Evolutionary conservation across 2,113 vertebrate species (phyloP).

Genomic region (Cynopterus brachyotis): DNA sequence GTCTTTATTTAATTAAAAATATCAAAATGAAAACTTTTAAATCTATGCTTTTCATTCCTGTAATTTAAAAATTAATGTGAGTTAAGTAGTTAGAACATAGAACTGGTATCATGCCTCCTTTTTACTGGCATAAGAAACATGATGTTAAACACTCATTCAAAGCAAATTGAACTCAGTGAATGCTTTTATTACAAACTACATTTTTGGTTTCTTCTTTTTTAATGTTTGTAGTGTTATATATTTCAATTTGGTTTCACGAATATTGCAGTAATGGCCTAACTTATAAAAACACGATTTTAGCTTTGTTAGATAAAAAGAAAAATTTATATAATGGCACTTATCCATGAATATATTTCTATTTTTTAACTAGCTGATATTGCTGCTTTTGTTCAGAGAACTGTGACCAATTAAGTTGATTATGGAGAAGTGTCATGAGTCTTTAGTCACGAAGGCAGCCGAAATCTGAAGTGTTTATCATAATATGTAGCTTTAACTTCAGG

Average conservation of each 20-base stretch:
- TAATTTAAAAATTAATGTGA: not conserved
- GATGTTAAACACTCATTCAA: not conserved
- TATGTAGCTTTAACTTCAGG: not conserved
- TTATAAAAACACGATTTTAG: not conserved
- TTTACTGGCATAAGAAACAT: not conserved
- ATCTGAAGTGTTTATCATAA: not conserved
- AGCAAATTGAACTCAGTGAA: not conserved
- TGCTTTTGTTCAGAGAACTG: constrained; percentile 48
- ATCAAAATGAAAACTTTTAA: not conserved
- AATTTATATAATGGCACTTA: constrained; percentile 26
- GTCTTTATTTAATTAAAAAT: not conserved
- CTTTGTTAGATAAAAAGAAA: constrained; percentile 34
- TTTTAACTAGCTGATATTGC: constrained; percentile 40
- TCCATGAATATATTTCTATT: constrained; percentile 16
- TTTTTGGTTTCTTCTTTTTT: not conserved
- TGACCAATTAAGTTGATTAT: constrained; percentile 54
- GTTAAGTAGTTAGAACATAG: not conserved
- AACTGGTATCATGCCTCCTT: accelerated
- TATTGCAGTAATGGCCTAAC: not conserved
- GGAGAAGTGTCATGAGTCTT: not conserved
- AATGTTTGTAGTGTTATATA: not conserved
- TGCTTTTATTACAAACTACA: not conserved
- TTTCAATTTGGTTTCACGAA: constrained; percentile 8
- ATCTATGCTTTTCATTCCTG: not conserved
- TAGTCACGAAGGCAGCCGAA: not conserved